Evolutionary conservation across 2,888 invertebrate genomes (phyloP).

Genomic region (Drosophila multiciliata): DNA sequence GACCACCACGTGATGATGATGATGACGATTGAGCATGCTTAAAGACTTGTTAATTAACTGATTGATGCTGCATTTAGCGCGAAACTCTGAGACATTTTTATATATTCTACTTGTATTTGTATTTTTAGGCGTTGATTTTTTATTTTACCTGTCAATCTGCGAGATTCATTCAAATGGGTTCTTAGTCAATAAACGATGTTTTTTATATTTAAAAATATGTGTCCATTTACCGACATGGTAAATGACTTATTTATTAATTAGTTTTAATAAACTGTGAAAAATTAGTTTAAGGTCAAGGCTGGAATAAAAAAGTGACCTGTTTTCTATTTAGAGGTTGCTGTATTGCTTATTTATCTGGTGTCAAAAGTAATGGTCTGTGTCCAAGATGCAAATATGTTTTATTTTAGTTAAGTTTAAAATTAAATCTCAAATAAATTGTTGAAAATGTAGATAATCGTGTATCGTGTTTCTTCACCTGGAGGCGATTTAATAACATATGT

Average conservation of each 20-base stretch:
- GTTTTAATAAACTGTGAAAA: neutral
- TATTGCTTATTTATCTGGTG: too few species aligned
- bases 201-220: constrained; percentile 10
- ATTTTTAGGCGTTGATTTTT: constrained; percentile 36
- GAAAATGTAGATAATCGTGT: constrained; percentile 80
- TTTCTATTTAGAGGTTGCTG: neutral
- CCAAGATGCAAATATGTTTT: neutral
- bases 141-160: constrained; percentile 18
- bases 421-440: neutral
- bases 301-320: neutral
- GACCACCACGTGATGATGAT: constrained; percentile 12
- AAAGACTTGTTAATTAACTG: neutral
- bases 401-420: neutral
- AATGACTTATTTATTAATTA: neutral
- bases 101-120: constrained; percentile 1
- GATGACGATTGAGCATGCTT: neutral
- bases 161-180: constrained; percentile 20
- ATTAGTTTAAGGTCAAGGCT: neutral
- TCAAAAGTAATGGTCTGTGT: neutral
- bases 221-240: neutral
- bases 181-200: constrained; percentile 32
- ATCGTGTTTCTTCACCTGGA: constrained; percentile 87
- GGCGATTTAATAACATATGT: constrained; percentile 99
- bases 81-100: constrained; percentile 33
- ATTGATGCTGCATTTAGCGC: constrained; percentile 54